phyloP scores from a whole-genome alignment of 2,797 vertebrate genomes.

The Dallia pectoralis region DNA sequence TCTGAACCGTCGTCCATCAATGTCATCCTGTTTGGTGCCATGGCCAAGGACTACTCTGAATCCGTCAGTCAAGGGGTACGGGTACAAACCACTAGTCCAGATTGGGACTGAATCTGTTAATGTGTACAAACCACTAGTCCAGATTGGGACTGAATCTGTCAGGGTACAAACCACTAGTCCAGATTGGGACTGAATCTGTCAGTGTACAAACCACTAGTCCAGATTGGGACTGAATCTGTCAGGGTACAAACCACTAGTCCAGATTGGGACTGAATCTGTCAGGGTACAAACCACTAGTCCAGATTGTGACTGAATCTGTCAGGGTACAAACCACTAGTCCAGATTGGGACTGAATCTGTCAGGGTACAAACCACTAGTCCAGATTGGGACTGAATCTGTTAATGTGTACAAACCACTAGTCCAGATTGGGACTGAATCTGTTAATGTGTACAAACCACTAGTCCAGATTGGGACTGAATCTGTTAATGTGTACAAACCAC shows the following conservation, averaged over 20 bases:
- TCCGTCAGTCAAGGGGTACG: too few relatives aligned
- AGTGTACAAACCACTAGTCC: conserved; percentile 6
- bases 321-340: conserved; percentile 6
- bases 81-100: conserved; percentile 4
- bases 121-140: conserved; percentile 6
- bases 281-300: conserved; percentile 6
- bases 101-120: neutral
- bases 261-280: neutral
- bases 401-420: too few relatives aligned
- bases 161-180: conserved; percentile 6
- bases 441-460: too few relatives aligned
- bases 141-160: neutral
- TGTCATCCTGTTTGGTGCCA: conserved; percentile 57
- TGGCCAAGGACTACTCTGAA: conserved; percentile 68
- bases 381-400: neutral
- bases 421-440: neutral
- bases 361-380: conserved; percentile 6
- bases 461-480: neutral
- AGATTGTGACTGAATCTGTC: neutral
- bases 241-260: conserved; percentile 6
- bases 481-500: too few relatives aligned
- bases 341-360: neutral
- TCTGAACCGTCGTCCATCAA: conserved; percentile 60
- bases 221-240: neutral
- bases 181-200: neutral